Evolutionary conservation across 2,113 vertebrate species (phyloP).

Genomic region (Triplophysa siluroides): DNA sequence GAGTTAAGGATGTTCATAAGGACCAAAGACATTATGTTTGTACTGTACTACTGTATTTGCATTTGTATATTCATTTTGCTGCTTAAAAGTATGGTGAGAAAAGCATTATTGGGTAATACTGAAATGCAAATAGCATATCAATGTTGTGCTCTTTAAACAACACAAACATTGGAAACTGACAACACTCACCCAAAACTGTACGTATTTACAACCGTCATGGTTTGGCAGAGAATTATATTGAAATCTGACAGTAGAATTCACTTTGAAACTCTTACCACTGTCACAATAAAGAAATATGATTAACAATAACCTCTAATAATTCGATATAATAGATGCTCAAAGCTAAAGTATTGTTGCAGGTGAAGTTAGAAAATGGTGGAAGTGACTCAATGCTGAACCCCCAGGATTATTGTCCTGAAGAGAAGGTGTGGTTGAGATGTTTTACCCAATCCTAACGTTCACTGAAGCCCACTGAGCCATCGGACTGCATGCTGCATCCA

Average conservation of each 20-base stretch:
- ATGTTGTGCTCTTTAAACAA: neutral
- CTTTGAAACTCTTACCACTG: neutral
- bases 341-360: conserved; percentile 1
- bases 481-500: conserved; percentile 57
- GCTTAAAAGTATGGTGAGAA: conserved; percentile 1
- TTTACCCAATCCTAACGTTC: neutral
- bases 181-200: neutral
- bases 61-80: neutral
- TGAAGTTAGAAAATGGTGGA: neutral
- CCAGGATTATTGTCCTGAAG: conserved; percentile 1
- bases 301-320: conserved; percentile 6
- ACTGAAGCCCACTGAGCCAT: conserved; percentile 31
- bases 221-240: neutral
- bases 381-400: conserved; percentile 6
- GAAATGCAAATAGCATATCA: neutral
- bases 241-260: neutral
- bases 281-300: neutral
- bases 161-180: neutral
- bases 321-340: conserved; percentile 34
- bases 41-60: neutral
- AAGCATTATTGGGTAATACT: neutral
- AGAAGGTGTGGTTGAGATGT: neutral
- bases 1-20: neutral
- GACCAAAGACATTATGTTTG: conserved; percentile 15
- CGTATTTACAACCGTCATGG: neutral